These are phyloP conservation scores for Tinamus guttatus DNA, from an alignment of 2,113 vertebrate species.

Conservation along the genomic window DNA sequence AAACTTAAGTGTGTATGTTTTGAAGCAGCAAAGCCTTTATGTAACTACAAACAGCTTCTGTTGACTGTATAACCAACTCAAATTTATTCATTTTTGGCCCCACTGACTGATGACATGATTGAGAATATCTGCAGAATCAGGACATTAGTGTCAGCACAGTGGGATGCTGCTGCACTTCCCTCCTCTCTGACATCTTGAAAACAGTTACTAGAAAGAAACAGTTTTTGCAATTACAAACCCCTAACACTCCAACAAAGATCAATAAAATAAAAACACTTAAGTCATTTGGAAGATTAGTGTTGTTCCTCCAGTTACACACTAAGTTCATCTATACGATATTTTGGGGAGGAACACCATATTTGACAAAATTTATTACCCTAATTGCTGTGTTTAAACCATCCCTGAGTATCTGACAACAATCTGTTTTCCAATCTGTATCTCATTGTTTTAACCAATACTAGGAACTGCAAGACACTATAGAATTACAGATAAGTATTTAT, in stretches of 20 bases:
- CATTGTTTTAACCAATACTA: neutral
- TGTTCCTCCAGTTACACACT: neutral
- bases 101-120: neutral
- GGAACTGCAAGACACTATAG: neutral
- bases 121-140: neutral
- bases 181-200: neutral
- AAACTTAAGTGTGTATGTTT: neutral
- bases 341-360: neutral
- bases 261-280: neutral
- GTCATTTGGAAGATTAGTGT: neutral
- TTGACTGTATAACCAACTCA: neutral
- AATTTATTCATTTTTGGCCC: neutral
- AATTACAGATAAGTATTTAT: neutral
- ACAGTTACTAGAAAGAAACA: neutral
- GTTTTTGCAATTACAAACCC: neutral
- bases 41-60: neutral
- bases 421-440: neutral
- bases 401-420: conserved; percentile 3
- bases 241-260: neutral
- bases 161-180: neutral
- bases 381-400: conserved; percentile 15
- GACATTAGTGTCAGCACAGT: neutral
- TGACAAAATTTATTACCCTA: neutral
- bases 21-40: neutral
- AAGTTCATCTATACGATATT: neutral